Conservation (phyloP, 2,113 vertebrate species). For the Craseonycteris thonglongyai region DNA sequence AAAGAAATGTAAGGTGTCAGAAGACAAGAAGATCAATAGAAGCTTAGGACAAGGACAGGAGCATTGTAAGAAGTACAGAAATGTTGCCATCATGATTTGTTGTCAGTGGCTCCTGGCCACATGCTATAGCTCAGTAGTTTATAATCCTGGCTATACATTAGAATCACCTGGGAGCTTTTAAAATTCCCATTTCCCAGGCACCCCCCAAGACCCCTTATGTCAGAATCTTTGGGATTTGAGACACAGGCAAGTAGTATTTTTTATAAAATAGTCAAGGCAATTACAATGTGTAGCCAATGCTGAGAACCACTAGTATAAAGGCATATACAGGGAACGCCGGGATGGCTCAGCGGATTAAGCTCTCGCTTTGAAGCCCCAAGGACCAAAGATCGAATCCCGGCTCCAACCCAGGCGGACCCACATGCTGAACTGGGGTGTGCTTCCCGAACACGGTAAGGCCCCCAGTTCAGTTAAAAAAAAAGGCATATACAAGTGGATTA, state of each 20-base stretch:
- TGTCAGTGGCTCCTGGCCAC: not conserved
- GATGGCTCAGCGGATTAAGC: too few species aligned
- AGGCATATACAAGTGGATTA: not conserved
- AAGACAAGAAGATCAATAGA: not conserved
- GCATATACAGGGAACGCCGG: not conserved
- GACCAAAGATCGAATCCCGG: too few species aligned
- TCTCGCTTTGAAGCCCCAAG: too few species aligned
- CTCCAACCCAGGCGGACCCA: too few species aligned
- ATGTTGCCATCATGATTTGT: not conserved
- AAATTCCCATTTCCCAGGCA: not conserved
- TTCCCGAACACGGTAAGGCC: too few species aligned
- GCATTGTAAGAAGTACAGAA: not conserved
- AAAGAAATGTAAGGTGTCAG: not conserved
- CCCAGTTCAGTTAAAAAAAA: too few species aligned
- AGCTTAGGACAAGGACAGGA: not conserved
- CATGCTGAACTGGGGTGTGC: too few species aligned
- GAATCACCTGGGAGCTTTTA: not conserved
- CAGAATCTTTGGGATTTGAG: not conserved
- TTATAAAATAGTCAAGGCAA: not conserved
- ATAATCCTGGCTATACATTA: not conserved
- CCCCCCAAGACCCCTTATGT: not conserved
- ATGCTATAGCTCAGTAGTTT: not conserved
- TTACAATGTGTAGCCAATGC: not conserved
- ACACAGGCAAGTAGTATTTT: not conserved
- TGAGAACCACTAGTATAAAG: not conserved